These are phyloP conservation scores for Ptychochromis oligacanthus DNA, from an alignment of 2,113 vertebrate genomes.

Conservation along the genomic window DNA sequence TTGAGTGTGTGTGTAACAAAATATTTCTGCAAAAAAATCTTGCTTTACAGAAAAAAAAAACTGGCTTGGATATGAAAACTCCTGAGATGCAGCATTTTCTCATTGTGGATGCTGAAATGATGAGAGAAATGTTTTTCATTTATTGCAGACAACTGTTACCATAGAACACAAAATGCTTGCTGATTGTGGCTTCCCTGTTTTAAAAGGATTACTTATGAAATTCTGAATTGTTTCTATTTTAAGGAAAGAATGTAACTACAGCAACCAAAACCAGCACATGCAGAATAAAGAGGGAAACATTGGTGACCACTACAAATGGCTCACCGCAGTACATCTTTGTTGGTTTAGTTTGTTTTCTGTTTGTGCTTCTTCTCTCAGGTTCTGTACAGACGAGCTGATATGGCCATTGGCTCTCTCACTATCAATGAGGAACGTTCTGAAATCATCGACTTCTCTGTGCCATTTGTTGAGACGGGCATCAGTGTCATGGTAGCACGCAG, in stretches of 20 bases:
- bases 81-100: constrained; percentile 8
- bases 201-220: constrained; percentile 17
- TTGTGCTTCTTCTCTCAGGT: constrained; percentile 80
- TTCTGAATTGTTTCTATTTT: constrained; percentile 20
- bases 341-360: background rate
- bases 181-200: constrained; percentile 8
- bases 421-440: constrained; percentile 98
- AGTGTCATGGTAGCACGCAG: constrained; percentile 99
- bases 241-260: too few relatives aligned
- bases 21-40: too few relatives aligned
- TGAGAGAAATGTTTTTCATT: constrained; percentile 27
- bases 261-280: too few relatives aligned
- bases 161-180: background rate
- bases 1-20: too few relatives aligned
- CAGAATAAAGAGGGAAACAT: background rate
- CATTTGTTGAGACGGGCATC: constrained; percentile 98
- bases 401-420: constrained; percentile 98
- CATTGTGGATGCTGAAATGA: constrained; percentile 15
- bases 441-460: constrained; percentile 97
- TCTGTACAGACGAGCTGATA: constrained; percentile 93
- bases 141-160: constrained; percentile 18
- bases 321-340: background rate
- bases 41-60: constrained; percentile 2
- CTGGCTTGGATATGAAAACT: background rate
- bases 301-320: background rate